phyloP scores from a whole-genome alignment of 2,888 invertebrate species.

The Gymnocheta viridis region DNA sequence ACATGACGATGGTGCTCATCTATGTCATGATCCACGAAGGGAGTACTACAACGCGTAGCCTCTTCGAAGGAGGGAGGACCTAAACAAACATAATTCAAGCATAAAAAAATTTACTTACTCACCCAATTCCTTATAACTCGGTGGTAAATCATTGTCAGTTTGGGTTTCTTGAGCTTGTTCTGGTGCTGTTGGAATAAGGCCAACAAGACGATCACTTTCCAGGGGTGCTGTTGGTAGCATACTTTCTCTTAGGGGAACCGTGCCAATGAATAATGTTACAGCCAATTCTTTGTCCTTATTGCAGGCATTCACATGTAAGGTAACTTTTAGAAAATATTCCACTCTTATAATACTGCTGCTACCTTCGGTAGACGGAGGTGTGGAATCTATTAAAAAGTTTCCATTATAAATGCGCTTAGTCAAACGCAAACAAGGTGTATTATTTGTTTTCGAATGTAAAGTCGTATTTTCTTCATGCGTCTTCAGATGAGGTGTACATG shows the following conservation, averaged over 20 bases:
- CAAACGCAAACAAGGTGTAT: slow-evolving; percentile 59
- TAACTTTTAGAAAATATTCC: slow-evolving; percentile 68
- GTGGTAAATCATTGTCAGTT: not conserved
- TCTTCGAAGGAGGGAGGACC: slow-evolving; percentile 75
- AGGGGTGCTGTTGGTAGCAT: slow-evolving; percentile 55
- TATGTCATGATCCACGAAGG: slow-evolving; percentile 74
- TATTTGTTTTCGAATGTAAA: slow-evolving; percentile 52
- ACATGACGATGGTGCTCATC: slow-evolving; percentile 73
- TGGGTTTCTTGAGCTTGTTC: not conserved
- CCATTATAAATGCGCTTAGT: slow-evolving; percentile 72
- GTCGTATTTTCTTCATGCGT: slow-evolving; percentile 48
- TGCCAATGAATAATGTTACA: slow-evolving; percentile 74
- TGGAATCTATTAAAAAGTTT: slow-evolving; percentile 71
- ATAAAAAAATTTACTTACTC: not conserved
- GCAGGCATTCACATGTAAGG: slow-evolving; percentile 68
- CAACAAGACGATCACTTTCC: slow-evolving; percentile 32
- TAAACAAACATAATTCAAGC: slow-evolving; percentile 37
- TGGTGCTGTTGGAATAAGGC: not conserved
- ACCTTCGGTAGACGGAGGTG: slow-evolving; percentile 72
- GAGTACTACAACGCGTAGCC: slow-evolving; percentile 69
- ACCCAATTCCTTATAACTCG: not conserved
- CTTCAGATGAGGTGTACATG: slow-evolving; percentile 71
- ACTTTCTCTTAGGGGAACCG: slow-evolving; percentile 71
- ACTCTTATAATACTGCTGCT: slow-evolving; percentile 71
- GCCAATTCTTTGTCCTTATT: slow-evolving; percentile 69